Conservation (phyloP, 2,888 invertebrate species). For the Cephus pygmeus region DNA sequence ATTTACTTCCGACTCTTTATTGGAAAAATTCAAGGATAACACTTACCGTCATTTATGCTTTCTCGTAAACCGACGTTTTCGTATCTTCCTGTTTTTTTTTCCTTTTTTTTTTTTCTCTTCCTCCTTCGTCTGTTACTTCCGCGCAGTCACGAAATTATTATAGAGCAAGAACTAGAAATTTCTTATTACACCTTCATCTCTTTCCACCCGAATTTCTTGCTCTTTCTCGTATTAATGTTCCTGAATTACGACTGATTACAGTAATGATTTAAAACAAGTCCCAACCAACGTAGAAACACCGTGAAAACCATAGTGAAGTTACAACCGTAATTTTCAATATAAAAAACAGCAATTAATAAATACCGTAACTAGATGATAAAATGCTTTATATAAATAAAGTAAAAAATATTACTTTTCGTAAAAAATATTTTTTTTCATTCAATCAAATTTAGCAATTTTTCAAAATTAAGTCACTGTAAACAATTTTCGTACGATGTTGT, state of each 20-base stretch:
- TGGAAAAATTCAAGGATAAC: neutral
- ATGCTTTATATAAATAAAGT: neutral
- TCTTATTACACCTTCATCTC: neutral
- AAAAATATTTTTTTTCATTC: neutral
- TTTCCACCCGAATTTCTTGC: neutral
- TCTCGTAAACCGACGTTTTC: neutral
- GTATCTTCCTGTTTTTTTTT: neutral
- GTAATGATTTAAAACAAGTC: too few species aligned
- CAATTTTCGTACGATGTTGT: neutral
- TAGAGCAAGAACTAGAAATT: neutral
- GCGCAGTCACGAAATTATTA: neutral
- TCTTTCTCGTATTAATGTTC: neutral
- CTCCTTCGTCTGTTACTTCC: neutral
- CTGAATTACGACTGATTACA: too few species aligned
- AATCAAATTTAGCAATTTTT: neutral
- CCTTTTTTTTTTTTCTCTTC: neutral
- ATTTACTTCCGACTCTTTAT: neutral
- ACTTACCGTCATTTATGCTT: neutral
- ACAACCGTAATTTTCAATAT: too few species aligned
- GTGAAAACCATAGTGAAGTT: neutral
- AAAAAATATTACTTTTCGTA: neutral
- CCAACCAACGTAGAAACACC: neutral
- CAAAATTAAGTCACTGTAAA: neutral
- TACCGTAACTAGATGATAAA: neutral
- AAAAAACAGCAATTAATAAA: neutral